These are phyloP conservation scores for Drosophila ezoana DNA, from an alignment of 2,888 invertebrate species.

Conservation along the genomic window DNA sequence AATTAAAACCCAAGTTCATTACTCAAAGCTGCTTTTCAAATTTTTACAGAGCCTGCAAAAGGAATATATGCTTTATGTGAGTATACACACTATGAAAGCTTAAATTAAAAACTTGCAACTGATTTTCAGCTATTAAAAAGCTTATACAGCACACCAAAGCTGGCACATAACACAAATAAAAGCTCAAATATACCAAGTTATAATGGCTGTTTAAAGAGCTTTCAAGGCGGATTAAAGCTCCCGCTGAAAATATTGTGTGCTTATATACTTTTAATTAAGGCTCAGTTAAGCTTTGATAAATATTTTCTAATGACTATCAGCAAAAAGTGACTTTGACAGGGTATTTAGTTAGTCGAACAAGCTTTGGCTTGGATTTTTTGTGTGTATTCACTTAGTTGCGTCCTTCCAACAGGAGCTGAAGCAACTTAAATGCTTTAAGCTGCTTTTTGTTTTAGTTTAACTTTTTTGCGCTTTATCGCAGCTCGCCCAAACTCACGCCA, in stretches of 20 bases:
- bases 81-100: no score
- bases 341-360: constrained; percentile 10
- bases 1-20: no score
- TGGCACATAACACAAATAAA: no score
- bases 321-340: constrained; percentile 1
- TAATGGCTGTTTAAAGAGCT: background rate
- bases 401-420: constrained; percentile 9
- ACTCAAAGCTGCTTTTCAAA: no score
- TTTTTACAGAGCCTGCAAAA: no score
- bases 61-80: no score
- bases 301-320: background rate
- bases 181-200: no score
- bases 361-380: background rate
- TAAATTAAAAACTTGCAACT: no score
- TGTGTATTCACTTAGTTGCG: constrained; percentile 12
- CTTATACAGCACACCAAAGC: background rate
- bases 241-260: no score
- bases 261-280: no score
- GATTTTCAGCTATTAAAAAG: no score
- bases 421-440: constrained; percentile 52
- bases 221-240: background rate
- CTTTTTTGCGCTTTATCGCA: constrained; percentile 50
- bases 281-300: no score
- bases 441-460: constrained; percentile 53
- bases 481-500: constrained; percentile 5